phyloP scores from a whole-genome alignment of 2,113 vertebrate species.

The Ammospiza caudacuta region DNA sequence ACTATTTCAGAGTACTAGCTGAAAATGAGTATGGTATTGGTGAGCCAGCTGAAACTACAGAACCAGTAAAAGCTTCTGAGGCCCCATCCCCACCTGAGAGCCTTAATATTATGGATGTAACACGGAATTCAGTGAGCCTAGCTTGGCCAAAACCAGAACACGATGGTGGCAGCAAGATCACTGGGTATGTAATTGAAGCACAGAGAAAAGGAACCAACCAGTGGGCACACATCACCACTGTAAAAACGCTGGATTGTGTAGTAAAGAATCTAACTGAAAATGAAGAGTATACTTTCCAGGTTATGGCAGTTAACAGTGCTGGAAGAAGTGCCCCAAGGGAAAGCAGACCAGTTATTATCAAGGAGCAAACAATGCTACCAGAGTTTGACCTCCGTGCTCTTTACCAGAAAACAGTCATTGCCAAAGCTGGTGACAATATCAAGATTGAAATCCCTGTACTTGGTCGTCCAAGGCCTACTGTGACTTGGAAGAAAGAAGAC shows the following conservation, averaged over 20 bases:
- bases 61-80: slow-evolving; percentile 93
- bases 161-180: slow-evolving; percentile 94
- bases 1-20: slow-evolving; percentile 95
- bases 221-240: slow-evolving; percentile 90
- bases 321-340: slow-evolving; percentile 92
- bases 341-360: slow-evolving; percentile 88
- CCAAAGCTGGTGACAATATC: slow-evolving; percentile 93
- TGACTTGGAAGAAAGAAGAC: slow-evolving; percentile 95
- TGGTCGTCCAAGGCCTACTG: slow-evolving; percentile 90
- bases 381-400: slow-evolving; percentile 92
- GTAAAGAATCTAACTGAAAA: slow-evolving; percentile 94
- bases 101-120: slow-evolving; percentile 91
- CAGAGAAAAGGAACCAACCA: slow-evolving; percentile 93
- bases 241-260: slow-evolving; percentile 88
- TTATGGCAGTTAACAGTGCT: slow-evolving; percentile 95
- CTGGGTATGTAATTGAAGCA: slow-evolving; percentile 95
- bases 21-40: slow-evolving; percentile 98
- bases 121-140: slow-evolving; percentile 88
- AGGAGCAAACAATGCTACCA: slow-evolving; percentile 88
- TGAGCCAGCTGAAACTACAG: slow-evolving; percentile 89
- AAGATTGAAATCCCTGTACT: slow-evolving; percentile 96
- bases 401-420: slow-evolving; percentile 94
- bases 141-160: slow-evolving; percentile 96
- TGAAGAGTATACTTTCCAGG: slow-evolving; percentile 93
- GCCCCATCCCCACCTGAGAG: slow-evolving; percentile 90